These are phyloP conservation scores for Autographa pulchrina DNA, from an alignment of 2,888 invertebrate genomes.

Conservation along the genomic window DNA sequence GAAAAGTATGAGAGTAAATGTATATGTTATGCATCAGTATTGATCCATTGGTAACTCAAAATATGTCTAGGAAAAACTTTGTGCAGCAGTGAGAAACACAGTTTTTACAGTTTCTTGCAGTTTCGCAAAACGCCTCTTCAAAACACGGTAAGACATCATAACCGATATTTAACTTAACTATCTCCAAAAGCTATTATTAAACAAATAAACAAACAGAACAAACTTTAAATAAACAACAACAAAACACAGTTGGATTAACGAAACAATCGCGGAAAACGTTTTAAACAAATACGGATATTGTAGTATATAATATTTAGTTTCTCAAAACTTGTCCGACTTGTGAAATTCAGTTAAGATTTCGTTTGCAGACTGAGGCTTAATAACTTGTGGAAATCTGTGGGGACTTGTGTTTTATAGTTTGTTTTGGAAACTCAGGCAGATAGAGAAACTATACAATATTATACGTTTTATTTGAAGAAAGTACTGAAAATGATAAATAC, in stretches of 20 bases:
- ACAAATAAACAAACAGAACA: slow-evolving; percentile 38
- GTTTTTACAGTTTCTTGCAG: no score
- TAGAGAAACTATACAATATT: not conserved
- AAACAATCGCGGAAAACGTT: slow-evolving; percentile 44
- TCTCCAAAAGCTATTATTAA: slow-evolving; percentile 43
- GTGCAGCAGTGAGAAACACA: no score
- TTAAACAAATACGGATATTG: slow-evolving; percentile 45
- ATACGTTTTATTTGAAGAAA: no score
- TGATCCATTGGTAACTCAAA: no score
- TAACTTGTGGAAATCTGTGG: slow-evolving; percentile 45
- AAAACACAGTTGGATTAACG: slow-evolving; percentile 48
- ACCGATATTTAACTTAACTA: not conserved
- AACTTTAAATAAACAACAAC: slow-evolving; percentile 41
- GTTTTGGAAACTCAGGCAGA: slow-evolving; percentile 17
- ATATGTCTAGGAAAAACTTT: no score
- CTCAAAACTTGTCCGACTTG: slow-evolving; percentile 32
- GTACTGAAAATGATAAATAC: no score
- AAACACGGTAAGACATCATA: not conserved
- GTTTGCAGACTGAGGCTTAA: slow-evolving; percentile 46
- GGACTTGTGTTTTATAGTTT: slow-evolving; percentile 34
- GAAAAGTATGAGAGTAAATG: no score
- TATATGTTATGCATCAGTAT: no score
- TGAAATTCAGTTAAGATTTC: slow-evolving; percentile 49
- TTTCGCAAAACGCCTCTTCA: no score
- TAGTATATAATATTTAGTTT: slow-evolving; percentile 42